phyloP scores from a whole-genome alignment of 2,113 vertebrate genomes.

The Urocolius indicus region DNA sequence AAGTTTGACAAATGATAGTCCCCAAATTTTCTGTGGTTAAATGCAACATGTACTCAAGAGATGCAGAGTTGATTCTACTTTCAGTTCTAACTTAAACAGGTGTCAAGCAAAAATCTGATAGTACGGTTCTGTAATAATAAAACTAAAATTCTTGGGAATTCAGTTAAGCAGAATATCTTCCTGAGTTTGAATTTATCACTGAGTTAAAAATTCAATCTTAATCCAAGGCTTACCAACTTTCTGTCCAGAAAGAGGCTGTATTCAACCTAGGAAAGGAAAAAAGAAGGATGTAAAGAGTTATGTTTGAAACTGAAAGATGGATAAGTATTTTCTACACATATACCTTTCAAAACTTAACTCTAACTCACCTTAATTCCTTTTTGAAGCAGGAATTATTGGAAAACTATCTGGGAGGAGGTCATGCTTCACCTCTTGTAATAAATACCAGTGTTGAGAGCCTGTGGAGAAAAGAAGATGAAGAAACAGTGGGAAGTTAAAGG shows the following conservation, averaged over 20 bases:
- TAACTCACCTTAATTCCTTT: constrained; percentile 26
- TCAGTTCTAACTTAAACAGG: background rate
- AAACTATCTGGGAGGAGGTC: background rate
- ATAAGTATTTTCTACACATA: background rate
- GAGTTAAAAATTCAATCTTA: background rate
- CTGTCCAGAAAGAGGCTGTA: background rate
- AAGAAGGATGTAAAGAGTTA: background rate
- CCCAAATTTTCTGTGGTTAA: background rate
- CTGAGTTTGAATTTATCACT: background rate
- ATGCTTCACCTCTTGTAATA: background rate
- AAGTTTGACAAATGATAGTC: background rate
- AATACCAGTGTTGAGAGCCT: background rate
- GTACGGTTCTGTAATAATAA: background rate
- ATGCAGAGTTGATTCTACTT: background rate
- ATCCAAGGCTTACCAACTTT: constrained; percentile 2
- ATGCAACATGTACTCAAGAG: background rate
- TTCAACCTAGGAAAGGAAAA: background rate
- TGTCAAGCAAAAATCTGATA: background rate
- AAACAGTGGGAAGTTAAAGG: background rate
- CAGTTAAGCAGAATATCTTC: background rate
- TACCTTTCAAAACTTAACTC: background rate
- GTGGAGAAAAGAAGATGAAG: constrained; percentile 17
- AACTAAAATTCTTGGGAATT: background rate
- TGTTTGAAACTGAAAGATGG: background rate
- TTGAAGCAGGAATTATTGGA: background rate